Evolutionary conservation across 2,113 vertebrate genomes (phyloP), one percentile per base, ranked within the genome.

Genomic region (Phylloscopus trochiloides): DNA sequence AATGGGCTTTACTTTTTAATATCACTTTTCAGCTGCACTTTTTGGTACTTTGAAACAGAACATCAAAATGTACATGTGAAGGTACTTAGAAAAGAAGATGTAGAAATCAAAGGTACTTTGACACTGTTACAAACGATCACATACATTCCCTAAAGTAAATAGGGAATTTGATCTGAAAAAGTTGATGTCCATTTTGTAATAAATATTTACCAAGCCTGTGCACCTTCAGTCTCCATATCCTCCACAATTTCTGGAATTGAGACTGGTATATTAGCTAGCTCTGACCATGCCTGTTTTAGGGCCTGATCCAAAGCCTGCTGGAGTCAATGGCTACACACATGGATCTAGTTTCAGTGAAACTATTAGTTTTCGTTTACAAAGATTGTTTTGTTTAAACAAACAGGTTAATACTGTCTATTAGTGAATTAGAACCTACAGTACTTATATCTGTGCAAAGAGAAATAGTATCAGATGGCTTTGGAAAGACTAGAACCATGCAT

Each of bases 301-400:
- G 94, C 92, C 63, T 92, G 88, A 94, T 96, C 79, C 92, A 93
- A 94, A 95, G 43, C 82, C 51, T 51, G 1, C 63, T 70, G 51
- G n/a, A 94, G 72, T 93, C 75, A 86, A 43, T 50, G 78, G 93
- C 88, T 96, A 72, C 86, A 80, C 72, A 90, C 61, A 47, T 71
- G 72, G 72, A 93, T 93, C 72, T 96, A 67, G 94, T 97, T 96
- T 96, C 94, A 93, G 68, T 96, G 96, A 96, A 97, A 97, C 96
- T 96, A 92, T 90, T 95, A 66, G 34, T 95, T 94, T 88, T 94
- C 42, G 10, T 90, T 93, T 90, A 93, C 62, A 79, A 62, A 83
- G 48, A 40, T 63, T 88, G 52, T 80, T 95, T 95, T 91, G 74
- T 90, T 94, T 90, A 86, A 88, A 80, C 85, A 92, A 93, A 83